Percentiles rank a stretch among this genome's conserved stretches.
These are phyloP conservation scores for Trachelus iudaicus DNA, from an alignment of 2,888 invertebrate species.

Conservation along the genomic window DNA sequence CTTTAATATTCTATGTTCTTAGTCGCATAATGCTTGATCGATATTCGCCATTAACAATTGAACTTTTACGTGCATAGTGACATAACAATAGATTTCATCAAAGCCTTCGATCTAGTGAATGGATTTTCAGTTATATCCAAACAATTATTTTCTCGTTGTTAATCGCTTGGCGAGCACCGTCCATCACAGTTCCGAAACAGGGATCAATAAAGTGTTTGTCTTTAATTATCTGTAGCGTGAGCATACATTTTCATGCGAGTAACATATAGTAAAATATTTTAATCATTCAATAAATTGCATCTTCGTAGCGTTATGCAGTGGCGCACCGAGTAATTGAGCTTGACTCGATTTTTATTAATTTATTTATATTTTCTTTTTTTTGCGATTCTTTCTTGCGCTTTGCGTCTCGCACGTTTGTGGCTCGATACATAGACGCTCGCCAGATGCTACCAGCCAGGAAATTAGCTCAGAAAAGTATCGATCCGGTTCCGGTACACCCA, in stretches of 20 bases:
- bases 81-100: background rate
- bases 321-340: background rate
- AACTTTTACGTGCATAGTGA: background rate
- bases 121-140: background rate
- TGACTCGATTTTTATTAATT: constrained; percentile 22
- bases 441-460: constrained; percentile 60
- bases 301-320: background rate
- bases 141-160: background rate
- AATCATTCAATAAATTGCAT: background rate
- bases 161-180: background rate
- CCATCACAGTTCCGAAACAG: background rate
- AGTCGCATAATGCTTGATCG: background rate
- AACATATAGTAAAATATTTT: background rate
- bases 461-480: constrained; percentile 59
- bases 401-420: constrained; percentile 41
- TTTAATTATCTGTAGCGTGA: background rate
- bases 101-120: background rate
- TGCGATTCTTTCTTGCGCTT: constrained; percentile 36
- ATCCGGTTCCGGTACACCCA: constrained; percentile 53
- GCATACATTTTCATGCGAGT: background rate
- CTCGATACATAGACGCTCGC: constrained; percentile 56
- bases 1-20: constrained; percentile 16
- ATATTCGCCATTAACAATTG: background rate
- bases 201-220: background rate
- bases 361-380: constrained; percentile 31